Base-by-base conservation (phyloP, 2,113 vertebrate genomes). In the Ageneiosus marmoratus region DNA sequence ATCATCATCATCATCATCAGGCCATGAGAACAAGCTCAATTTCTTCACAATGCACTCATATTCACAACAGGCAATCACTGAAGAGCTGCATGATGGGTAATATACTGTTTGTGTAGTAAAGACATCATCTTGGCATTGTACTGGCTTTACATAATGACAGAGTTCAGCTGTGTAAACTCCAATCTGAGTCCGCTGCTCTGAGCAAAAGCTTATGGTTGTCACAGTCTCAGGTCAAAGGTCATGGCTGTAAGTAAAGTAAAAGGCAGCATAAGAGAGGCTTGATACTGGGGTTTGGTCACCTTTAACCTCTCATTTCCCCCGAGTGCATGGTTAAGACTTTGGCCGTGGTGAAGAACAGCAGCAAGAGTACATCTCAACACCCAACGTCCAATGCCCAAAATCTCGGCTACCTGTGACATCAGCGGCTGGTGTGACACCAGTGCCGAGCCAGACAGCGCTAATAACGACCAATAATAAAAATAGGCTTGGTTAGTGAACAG, bases 211-310 rank as follows among this genome's bases (percentile, higher is more conserved):
- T 80, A 82, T 50, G 85, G 88, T 80, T 72, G 79, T 84, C 82
- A 87, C 69, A 79, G 83, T 88, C 90, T 83, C 83, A 69, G 83
- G 90, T 90, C 91, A 91, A 88, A 93, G 91, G 90, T 92, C 91
- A 92, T 80, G 78, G 78, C 91, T 91, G 89, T 81, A 84, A 86
- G 88, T 91, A 88, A 83, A 86, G 87, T 91, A 89, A 96, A 98
- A 96, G 96, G 94, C 95, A 94, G 91, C 93, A 94, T 93, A 92
- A 93, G 92, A 90, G 85, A 87, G 92, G 91, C 80, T 75, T 89
- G 80, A 55, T 74, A 79, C 20, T 4, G 62, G 62, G 70, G 72
- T 16, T 41, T 51, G n/a, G 12, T 56, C 63, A 77, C 78, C 53
- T 50, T 72, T 72, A 50, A 79, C 75, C 48, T 86, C 63, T 63